Conservation (phyloP, 2,797 vertebrate species). For the Meriones psammophilus region DNA sequence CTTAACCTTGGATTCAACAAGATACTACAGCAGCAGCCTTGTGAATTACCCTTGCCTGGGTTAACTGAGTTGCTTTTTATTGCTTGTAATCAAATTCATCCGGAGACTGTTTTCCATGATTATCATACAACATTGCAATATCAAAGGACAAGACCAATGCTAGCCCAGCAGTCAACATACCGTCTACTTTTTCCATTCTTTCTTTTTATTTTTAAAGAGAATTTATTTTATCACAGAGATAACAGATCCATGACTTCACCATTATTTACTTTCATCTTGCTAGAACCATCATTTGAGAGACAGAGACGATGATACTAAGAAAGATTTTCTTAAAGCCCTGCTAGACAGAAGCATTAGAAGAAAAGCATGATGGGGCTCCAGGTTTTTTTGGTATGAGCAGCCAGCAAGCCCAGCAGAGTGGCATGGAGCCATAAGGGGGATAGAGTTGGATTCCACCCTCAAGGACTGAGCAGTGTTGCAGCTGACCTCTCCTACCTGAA, state of each 20-base stretch:
- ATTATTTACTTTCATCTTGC: background rate
- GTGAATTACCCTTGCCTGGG: constrained; percentile 11
- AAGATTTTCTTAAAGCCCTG: background rate
- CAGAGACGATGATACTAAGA: background rate
- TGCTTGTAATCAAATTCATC: constrained; percentile 21
- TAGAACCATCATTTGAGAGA: constrained; percentile 26
- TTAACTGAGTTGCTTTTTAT: constrained; percentile 29
- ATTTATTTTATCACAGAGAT: background rate
- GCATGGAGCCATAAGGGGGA: background rate
- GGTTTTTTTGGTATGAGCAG: background rate
- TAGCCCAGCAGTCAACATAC: background rate
- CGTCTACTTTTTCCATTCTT: background rate
- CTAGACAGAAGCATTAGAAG: background rate
- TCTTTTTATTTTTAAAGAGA: constrained; percentile 1
- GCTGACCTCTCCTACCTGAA: background rate
- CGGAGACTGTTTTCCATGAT: background rate
- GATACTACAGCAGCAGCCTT: background rate
- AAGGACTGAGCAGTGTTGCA: background rate
- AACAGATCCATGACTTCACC: background rate
- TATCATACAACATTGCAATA: background rate
- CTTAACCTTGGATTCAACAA: background rate
- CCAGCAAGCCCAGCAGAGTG: background rate
- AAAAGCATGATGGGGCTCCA: background rate
- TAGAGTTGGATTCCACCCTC: too few species aligned
- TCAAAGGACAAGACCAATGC: background rate